Percentiles rank a stretch among this genome's conserved stretches.
Conservation (phyloP, 92 coral and sea anemone species). For the Hydrozoanthus gracilis region DNA sequence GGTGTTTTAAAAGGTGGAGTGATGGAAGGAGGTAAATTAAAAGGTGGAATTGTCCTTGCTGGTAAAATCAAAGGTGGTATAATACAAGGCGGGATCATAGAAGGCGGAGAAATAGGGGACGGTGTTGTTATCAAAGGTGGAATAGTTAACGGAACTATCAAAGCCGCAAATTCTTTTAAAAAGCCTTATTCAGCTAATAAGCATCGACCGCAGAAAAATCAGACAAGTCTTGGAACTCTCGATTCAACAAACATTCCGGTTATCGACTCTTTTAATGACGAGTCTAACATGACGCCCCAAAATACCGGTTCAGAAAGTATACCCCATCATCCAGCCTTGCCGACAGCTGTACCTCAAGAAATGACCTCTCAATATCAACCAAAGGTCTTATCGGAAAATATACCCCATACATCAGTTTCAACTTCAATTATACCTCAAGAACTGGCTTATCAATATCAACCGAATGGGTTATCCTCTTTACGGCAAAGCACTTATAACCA, state of each 20-base stretch:
- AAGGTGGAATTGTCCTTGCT: slow-evolving; percentile 92
- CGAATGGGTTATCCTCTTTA: background rate
- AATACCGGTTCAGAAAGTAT: background rate
- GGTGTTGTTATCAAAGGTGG: slow-evolving; percentile 92
- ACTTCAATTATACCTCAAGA: too few relatives aligned
- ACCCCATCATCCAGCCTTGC: background rate
- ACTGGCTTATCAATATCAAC: too few relatives aligned
- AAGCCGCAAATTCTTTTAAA: slow-evolving; percentile 40
- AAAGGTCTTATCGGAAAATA: background rate
- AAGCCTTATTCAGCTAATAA: background rate
- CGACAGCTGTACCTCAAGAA: background rate
- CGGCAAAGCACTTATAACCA: background rate
- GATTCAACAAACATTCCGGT: background rate
- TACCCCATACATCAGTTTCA: background rate
- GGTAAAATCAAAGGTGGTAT: slow-evolving; percentile 97
- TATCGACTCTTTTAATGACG: background rate
- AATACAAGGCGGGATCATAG: slow-evolving; percentile 91
- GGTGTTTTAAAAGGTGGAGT: slow-evolving; percentile 95
- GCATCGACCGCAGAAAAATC: background rate
- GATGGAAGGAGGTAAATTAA: slow-evolving; percentile 92
- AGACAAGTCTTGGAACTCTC: background rate
- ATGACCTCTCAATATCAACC: background rate
- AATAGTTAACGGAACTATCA: slow-evolving; percentile 84
- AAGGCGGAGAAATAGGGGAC: slow-evolving; percentile 98
- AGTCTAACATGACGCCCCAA: background rate